A percentile compares a stretch with the other conserved stretches of the same genome.
These are phyloP conservation scores for Dryocosmus kuriphilus DNA, from an alignment of 2,888 invertebrate species.

Conservation along the genomic window DNA sequence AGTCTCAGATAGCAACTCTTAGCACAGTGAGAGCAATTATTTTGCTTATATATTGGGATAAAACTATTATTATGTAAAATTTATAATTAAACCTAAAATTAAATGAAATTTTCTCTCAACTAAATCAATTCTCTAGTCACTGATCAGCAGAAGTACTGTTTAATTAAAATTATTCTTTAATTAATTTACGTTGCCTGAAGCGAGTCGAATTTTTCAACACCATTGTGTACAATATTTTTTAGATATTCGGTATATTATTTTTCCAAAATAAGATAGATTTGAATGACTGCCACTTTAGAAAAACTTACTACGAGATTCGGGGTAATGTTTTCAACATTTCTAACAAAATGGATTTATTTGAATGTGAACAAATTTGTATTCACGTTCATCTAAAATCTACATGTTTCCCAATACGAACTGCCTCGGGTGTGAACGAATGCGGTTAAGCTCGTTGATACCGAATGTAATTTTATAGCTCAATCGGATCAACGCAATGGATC, in stretches of 20 bases:
- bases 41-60: too few relatives aligned
- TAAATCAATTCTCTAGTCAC: too few relatives aligned
- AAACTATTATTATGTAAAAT: too few relatives aligned
- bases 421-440: slow-evolving; percentile 25
- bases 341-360: slow-evolving; percentile 7
- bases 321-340: slow-evolving; percentile 7
- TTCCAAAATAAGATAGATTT: neutral
- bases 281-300: neutral
- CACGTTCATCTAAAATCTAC: neutral
- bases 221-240: neutral
- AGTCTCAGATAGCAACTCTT: too few relatives aligned
- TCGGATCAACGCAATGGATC: slow-evolving; percentile 14
- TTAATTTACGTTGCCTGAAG: neutral
- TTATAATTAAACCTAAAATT: too few relatives aligned
- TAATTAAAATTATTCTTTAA: neutral
- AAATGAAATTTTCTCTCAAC: too few relatives aligned
- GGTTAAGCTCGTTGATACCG: slow-evolving; percentile 37
- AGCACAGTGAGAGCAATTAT: too few relatives aligned
- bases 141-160: neutral
- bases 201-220: neutral
- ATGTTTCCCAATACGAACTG: slow-evolving; percentile 14
- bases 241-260: neutral
- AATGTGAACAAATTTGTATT: slow-evolving; percentile 31
- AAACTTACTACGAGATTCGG: neutral
- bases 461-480: slow-evolving; percentile 36